A percentile compares a stretch with the other conserved stretches of the same genome.
These are phyloP conservation scores for Glaucomys volans DNA, from an alignment of 2,113 vertebrate species.

Conservation along the genomic window DNA sequence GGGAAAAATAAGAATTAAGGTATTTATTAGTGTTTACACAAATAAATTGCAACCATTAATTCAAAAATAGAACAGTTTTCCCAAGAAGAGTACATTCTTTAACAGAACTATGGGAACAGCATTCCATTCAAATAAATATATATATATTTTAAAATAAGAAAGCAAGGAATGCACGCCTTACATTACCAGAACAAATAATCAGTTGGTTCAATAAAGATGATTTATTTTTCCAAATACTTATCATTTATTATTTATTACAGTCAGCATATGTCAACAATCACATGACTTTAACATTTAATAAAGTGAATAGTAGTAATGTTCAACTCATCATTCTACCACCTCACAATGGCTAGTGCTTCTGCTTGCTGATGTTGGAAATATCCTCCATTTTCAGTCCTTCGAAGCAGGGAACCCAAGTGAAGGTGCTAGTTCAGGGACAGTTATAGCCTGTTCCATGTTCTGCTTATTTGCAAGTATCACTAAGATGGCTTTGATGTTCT, in stretches of 20 bases:
- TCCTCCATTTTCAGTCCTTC: slow-evolving; percentile 96
- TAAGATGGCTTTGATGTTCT: slow-evolving; percentile 94
- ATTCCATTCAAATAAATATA: slow-evolving; percentile 67
- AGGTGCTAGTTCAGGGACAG: slow-evolving; percentile 93
- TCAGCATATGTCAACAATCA: background rate
- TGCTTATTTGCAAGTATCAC: slow-evolving; percentile 96
- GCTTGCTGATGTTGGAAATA: slow-evolving; percentile 95
- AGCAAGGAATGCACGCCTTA: slow-evolving; percentile 53
- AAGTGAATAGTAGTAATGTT: slow-evolving; percentile 87
- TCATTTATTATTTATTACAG: background rate
- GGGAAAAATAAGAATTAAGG: slow-evolving; percentile 44
- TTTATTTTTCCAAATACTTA: background rate
- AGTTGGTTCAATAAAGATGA: slow-evolving; percentile 63
- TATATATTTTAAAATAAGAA: slow-evolving; percentile 63
- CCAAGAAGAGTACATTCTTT: slow-evolving; percentile 6
- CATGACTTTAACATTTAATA: background rate
- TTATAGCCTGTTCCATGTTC: slow-evolving; percentile 95
- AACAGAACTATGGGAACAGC: slow-evolving; percentile 1
- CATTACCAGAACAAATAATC: slow-evolving; percentile 48
- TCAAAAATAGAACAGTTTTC: slow-evolving; percentile 48
- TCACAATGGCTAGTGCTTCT: slow-evolving; percentile 94
- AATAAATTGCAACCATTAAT: slow-evolving; percentile 47
- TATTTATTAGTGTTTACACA: slow-evolving; percentile 84
- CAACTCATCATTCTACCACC: slow-evolving; percentile 95
- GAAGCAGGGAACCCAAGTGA: slow-evolving; percentile 92